phyloP scores from a whole-genome alignment of 2,113 vertebrate species.

The Emydocephalus ijimae region DNA sequence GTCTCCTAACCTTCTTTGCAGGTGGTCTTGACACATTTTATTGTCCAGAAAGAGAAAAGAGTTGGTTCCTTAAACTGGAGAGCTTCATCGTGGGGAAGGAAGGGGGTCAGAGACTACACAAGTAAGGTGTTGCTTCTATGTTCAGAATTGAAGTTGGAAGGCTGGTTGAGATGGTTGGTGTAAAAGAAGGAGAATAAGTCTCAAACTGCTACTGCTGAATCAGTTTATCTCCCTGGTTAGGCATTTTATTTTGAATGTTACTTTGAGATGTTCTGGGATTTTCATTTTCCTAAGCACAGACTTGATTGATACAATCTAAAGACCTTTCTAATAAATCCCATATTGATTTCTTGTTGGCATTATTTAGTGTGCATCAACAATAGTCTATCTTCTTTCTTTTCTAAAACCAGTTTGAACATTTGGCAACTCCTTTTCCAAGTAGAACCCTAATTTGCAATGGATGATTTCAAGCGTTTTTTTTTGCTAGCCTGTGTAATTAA shows the following conservation, averaged over 20 bases:
- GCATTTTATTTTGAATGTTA: background rate
- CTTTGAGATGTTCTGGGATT: background rate
- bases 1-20: background rate
- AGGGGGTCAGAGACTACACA: background rate
- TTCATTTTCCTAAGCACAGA: background rate
- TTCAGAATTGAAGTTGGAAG: background rate
- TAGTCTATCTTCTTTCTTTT: background rate
- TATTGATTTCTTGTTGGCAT: background rate
- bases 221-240: background rate
- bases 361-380: background rate
- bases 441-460: background rate
- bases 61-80: background rate
- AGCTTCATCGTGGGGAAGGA: background rate
- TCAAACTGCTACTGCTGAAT: background rate
- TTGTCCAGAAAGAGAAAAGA: background rate
- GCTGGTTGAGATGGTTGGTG: background rate
- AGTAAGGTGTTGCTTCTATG: background rate
- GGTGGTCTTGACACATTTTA: background rate
- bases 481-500: background rate
- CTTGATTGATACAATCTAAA: background rate
- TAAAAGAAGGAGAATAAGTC: background rate
- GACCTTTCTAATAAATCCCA: background rate
- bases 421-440: background rate
- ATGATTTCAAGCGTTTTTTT: background rate
- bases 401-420: background rate